Evolutionary conservation across 2,797 vertebrate species (phyloP), one percentile per base, ranked within the genome.

Genomic region (Channa striata): DNA sequence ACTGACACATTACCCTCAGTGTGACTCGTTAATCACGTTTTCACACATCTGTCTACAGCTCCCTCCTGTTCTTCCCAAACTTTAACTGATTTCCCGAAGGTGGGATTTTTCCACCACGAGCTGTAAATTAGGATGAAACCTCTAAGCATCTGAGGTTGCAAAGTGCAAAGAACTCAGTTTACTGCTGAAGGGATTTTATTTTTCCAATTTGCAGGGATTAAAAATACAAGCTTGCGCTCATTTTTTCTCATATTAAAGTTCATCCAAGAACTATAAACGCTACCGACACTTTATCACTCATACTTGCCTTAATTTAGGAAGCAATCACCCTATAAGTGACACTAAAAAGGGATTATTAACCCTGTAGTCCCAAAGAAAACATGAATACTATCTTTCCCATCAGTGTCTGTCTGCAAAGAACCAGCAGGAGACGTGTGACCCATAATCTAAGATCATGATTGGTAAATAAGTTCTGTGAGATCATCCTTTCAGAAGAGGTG

Each of bases 71-170:
- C 39, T 60, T 63, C 48, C 23, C 23, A 66, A 47, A 17, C 57
- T 40, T 39, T 49, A 73, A 81, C 56, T 74, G 44, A 65, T 68
- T 74, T 82, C 62, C 61, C 73, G 11, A 21, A 39, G 67, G 70
- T 67, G 70, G 52, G 60, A 82, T 54, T 61, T 72, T 67, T 62
- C 56, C 20, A 19, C 60, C 67, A 23, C 9, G 23, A 77, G 42
- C 71, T 74, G 56, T 71, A 76, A 68, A 78, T 84, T 46, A 68
- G 48, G 37, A 61, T 78, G 33, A 44, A 80, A 80, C 76, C 67
- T 1, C 60, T 63, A n/a, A 56, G 56, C 64, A 73, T 68, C 49
- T 39, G 68, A 77, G 69, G 59, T 74, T 37, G 68, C 11, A 6
- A 25, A 36, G 59, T 63, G 67, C 59, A 81, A 59, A 36, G 39